A percentile compares a stretch with the other conserved stretches of the same genome.
Evolutionary conservation across 2,797 vertebrate genomes (phyloP).

Genomic region (Vespertilio murinus): DNA sequence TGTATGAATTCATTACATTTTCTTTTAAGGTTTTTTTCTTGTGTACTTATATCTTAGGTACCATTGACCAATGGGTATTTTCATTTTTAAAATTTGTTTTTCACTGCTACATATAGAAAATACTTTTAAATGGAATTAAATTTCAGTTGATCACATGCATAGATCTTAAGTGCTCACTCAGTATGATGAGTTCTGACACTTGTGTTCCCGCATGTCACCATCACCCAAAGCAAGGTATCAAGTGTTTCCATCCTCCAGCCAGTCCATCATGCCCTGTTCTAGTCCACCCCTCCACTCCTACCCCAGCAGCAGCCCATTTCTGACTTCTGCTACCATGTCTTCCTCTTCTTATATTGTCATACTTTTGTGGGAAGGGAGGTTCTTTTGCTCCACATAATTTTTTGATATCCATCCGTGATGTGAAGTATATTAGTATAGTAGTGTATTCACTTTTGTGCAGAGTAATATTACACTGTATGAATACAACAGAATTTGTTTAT

Average conservation of each 20-base stretch:
- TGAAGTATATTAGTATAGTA: neutral
- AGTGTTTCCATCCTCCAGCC: neutral
- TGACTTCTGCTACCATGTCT: neutral
- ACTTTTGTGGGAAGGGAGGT: neutral
- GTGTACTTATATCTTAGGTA: neutral
- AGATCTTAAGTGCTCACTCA: neutral
- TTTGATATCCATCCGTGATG: neutral
- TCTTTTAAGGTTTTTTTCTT: constrained; percentile 7
- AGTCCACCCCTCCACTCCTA: neutral
- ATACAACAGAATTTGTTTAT: neutral
- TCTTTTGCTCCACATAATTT: neutral
- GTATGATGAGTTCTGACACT: neutral
- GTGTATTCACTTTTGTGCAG: neutral
- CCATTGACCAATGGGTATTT: neutral
- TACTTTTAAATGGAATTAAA: neutral
- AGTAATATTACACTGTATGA: neutral
- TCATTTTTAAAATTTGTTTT: neutral
- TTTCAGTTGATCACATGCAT: neutral
- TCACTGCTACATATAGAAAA: neutral
- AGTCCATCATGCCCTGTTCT: neutral
- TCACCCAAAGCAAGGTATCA: neutral
- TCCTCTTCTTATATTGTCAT: neutral
- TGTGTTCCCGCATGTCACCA: neutral
- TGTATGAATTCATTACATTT: neutral
- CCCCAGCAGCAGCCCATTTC: neutral